Conservation (phyloP, 1,140 invertebrate genomes). For the Heliconius hermathena region DNA sequence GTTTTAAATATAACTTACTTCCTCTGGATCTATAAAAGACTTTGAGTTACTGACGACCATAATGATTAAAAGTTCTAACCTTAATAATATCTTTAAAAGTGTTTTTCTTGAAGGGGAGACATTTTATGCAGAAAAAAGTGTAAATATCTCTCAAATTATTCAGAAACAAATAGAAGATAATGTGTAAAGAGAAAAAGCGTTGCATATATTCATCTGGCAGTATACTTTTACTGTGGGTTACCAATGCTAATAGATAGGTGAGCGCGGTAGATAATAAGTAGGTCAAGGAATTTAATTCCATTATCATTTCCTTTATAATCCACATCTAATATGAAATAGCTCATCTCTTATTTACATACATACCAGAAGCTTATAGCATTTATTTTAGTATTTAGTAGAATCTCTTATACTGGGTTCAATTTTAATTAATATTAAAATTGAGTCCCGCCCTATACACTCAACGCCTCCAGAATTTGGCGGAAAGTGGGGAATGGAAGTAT, state of each 20-base stretch:
- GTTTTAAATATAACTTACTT: too few relatives aligned
- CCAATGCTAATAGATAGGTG: slow-evolving; percentile 3
- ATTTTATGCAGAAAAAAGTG: too few relatives aligned
- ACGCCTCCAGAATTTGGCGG: too few relatives aligned
- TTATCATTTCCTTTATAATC: slow-evolving; percentile 21
- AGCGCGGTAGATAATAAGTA: slow-evolving; percentile 17
- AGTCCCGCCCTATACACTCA: too few relatives aligned
- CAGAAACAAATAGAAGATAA: background rate
- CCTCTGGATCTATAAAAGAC: too few relatives aligned
- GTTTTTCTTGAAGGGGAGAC: too few relatives aligned
- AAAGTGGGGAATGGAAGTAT: too few relatives aligned
- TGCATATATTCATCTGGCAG: background rate
- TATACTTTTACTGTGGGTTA: background rate
- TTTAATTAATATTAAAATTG: too few relatives aligned
- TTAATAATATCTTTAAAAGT: too few relatives aligned
- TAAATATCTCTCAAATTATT: too few relatives aligned
- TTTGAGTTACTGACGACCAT: too few relatives aligned
- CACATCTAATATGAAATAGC: slow-evolving; percentile 23
- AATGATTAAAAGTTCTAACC: too few relatives aligned
- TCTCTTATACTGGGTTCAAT: background rate
- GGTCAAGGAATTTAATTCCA: slow-evolving; percentile 34
- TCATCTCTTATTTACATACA: slow-evolving; percentile 11
- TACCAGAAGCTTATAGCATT: background rate
- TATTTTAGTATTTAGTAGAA: background rate
- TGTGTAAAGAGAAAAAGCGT: background rate